Evolutionary conservation across 2,888 invertebrate genomes (phyloP), one percentile per base, ranked within the genome.

Genomic region (Pyrochroa serraticornis): DNA sequence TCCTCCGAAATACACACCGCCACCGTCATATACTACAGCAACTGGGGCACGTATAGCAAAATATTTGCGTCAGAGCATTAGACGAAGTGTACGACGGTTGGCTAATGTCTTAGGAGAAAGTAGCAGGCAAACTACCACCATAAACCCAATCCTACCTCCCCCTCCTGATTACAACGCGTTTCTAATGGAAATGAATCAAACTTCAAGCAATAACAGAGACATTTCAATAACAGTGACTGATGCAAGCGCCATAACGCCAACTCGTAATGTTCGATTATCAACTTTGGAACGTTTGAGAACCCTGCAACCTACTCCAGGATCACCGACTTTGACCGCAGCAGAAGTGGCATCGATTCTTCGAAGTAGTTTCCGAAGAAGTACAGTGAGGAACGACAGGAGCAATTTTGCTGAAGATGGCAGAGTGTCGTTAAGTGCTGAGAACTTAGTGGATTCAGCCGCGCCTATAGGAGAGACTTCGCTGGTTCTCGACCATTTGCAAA

Each of bases 1-100:
- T 1, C 94, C 94, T 2, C 95, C 95, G 45, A 95, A 95, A 77
- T 95, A 95, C 79, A 95, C 94, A 0, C 95, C 95, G 0, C 95
- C 95, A 1, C 95, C 95, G 0, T 93, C 93, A 0, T 95, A 95
- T 75, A 92, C 93, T 31, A 94, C 94, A 3, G 95, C 95, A 0
- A 95, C 95, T 0, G 94, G 95, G 1, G 93, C 92, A 0, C 80
- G 92, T 35, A 84, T 93, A 55, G 89, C 90, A 5, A 90, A 89
- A 73, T 81, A 90, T 69, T 73, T 90, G 30, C 83, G 93, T 0
- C 88, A 91, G 71, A 92, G 92, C 66, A 84, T 93, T 44, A 79
- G 93, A 32, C 82, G 92, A 50, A 93, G 93, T 77, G 88, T 93
- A 44, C 80, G 93, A 58, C 84, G 92, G 7, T 79, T 91, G 13